Conservation (phyloP, 2,888 invertebrate species). For the Heliconius ismenius region DNA sequence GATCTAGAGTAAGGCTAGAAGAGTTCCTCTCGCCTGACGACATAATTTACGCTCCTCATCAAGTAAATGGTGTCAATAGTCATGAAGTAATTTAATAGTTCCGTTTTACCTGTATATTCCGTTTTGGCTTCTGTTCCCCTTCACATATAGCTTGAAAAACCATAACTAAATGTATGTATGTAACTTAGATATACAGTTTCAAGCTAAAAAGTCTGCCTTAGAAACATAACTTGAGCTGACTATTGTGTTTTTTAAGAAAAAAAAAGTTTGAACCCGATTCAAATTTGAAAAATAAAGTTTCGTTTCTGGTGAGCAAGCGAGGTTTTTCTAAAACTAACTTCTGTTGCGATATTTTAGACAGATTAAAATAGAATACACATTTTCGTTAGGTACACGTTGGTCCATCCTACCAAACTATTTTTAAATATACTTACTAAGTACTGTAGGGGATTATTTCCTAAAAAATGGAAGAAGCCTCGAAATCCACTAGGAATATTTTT, state of each 20-base stretch:
- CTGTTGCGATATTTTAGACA: background rate
- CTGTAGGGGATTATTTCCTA: background rate
- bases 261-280: background rate
- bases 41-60: no score
- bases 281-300: background rate
- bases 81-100: no score
- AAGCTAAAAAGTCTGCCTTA: background rate
- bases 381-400: no score
- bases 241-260: background rate
- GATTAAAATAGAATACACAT: background rate
- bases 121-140: no score
- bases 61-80: no score
- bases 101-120: no score
- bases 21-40: no score
- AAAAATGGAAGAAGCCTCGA: background rate
- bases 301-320: background rate
- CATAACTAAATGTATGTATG: background rate
- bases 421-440: no score
- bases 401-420: no score
- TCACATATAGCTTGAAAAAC: background rate
- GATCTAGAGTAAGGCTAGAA: no score
- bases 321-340: background rate
- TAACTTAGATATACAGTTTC: background rate
- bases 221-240: background rate
- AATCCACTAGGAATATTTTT: background rate